Base-by-base conservation (phyloP, 2,797 vertebrate species). In the Leptoclinus maculatus region DNA sequence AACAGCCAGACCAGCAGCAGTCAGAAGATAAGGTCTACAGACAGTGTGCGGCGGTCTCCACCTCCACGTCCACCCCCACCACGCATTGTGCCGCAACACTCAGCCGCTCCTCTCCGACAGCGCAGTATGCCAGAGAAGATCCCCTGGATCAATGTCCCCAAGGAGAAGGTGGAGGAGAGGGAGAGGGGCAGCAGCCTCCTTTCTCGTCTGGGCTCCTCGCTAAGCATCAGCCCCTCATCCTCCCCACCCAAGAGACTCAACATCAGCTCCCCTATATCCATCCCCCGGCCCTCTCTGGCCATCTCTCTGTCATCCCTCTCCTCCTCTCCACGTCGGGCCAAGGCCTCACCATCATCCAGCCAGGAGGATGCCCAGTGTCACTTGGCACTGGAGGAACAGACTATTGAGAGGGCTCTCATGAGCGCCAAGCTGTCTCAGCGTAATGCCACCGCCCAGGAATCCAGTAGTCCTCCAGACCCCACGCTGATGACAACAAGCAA, bases 21-120 rank as follows among this genome's bases (percentile, higher is more conserved):
- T 29, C 84, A 64, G 21, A 81, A 72, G 27, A 25, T 14, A 12
- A 65, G 57, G 3, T 5, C 14, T 43, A 39, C 57, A 32, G 70
- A 85, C 13, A 32, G 63, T 7, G 29, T 34, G 2, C 84, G 94
- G 49, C 95, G 92, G 66, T 95, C 95, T 4, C 96, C 96, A 1
- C 97, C 97, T 0, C 96, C 96, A 38, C 93, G 96, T 47, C 97
- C 97, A 0, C 97, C 97, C 2, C 97, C 96, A 3, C 97, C 97
- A 59, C 81, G 78, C 10, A 80, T 89, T 32, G n/a, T 36, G 1
- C 60, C 74, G 0, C 66, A n/a, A 0, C 66, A 49, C 21, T 75
- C 88, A 0, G 86, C 45, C 2, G 47, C 62, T 6, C 74, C 89
- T 60, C 85, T 88, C 86, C 93, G 91, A 82, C 95, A 90, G 85